Base-by-base conservation (phyloP, 2,888 invertebrate genomes). In the Mechanitis messenoides region DNA sequence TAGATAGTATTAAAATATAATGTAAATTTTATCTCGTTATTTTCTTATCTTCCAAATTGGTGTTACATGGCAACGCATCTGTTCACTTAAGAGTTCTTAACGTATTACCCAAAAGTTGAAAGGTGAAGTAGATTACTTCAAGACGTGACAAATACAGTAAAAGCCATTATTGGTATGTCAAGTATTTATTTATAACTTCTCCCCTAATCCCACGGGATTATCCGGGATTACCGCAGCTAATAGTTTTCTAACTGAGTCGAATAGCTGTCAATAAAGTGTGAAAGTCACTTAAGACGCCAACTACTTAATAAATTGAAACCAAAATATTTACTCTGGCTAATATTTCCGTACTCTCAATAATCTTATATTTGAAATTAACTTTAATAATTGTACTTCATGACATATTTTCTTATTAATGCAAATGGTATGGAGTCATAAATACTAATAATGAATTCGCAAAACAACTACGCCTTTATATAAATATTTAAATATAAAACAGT, bases 61-160 rank as follows among this genome's bases (percentile, higher is more conserved):
- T 33, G 11, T 3, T 11, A 11, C 45, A 33, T 12, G 38, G 11
- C 53, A n/a, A 46, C 56, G 46, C 46, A 53, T 42, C 38, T 55
- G 38, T 50, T 50, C 53, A 59, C 45, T 53, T 57, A 50, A 62
- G 53, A 54, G 33, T 55, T 33, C 9, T 2, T 58, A 61, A 63
- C 55, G 64, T 64, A 66, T 63, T 59, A 61, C 63, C 58, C 35
- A 42, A 38, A 45, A 47, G 61, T 57, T 62, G 56, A 57, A 38
- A 63, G 59, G 64, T 60, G 53, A 63, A 60, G 53, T 59, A 67
- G 66, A 72, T 73, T 72, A 72, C 68, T 67, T 47, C 62, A 64
- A 69, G 55, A 63, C 63, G 70, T 70, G 71, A 73, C 74, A 74
- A 71, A 73, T 71, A 70, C 65, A 67, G 72, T 73, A 71, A 74